Percentiles rank a stretch among this genome's conserved stretches.
phyloP scores from a whole-genome alignment of 2,888 invertebrate species.

The Chrysotoxum bicinctum region DNA sequence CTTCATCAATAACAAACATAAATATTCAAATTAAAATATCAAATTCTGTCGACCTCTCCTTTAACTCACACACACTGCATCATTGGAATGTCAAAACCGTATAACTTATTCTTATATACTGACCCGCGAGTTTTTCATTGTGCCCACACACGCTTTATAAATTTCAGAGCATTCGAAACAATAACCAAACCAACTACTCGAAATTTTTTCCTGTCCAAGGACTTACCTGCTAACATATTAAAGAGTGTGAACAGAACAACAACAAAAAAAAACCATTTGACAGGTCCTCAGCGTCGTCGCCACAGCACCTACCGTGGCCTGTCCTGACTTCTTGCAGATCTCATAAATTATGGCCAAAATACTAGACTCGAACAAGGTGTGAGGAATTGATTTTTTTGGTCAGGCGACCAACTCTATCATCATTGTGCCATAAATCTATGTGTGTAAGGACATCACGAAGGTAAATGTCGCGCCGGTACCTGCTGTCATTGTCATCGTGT shows the following conservation, averaged over 20 bases:
- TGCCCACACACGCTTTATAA: neutral
- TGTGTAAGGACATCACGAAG: conserved; percentile 32
- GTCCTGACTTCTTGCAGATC: conserved; percentile 48
- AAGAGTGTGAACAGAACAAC: neutral
- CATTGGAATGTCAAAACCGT: neutral
- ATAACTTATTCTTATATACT: conserved; percentile 24
- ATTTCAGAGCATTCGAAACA: conserved; percentile 35
- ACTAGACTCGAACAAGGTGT: conserved; percentile 46
- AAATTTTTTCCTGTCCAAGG: neutral
- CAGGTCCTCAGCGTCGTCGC: conserved; percentile 12
- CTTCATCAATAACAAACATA: neutral
- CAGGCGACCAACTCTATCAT: conserved; percentile 43
- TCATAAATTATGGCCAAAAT: conserved; percentile 58
- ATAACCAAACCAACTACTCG: conserved; percentile 19
- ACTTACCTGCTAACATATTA: conserved; percentile 19
- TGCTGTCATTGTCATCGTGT: conserved; percentile 42
- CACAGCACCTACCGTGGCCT: neutral
- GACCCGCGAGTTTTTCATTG: neutral
- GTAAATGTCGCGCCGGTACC: conserved; percentile 37
- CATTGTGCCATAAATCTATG: conserved; percentile 54
- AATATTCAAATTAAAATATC: neutral
- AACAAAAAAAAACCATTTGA: conserved; percentile 29
- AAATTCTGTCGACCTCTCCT: conserved; percentile 5
- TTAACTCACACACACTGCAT: neutral
- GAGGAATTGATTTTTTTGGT: conserved; percentile 44